Base-by-base conservation (phyloP, 2,888 invertebrate genomes). In the Andrena flavipes region DNA sequence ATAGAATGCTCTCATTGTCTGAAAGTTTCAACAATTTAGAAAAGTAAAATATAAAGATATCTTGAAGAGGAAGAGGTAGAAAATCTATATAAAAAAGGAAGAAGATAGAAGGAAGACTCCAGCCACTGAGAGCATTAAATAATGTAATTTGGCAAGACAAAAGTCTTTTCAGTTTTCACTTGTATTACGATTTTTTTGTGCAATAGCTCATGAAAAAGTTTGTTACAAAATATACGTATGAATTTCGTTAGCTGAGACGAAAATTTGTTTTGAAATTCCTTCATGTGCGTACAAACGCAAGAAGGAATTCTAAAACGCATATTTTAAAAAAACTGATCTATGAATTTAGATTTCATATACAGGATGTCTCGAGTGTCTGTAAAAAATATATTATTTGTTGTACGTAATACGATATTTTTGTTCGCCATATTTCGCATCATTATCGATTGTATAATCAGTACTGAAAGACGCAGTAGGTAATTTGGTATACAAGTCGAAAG, bases 211-310 rank as follows among this genome's bases (percentile, higher is more conserved):
- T 77, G 77, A 78, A 85, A 84, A 85, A 73, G n/a, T 81, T 75
- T 51, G 26, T 85, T 78, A 78, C 67, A 85, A 85, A 85, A 85
- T 85, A 85, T 78, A 42, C 16, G 42, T 4, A 62, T 82, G 51
- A 80, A 68, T 33, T 62, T 72, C 8, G 62, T 84, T 68, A 65
- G 74, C 59, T 75, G n/a, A 69, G 65, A 80, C 71, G 54, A 68
- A 84, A 80, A 54, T 75, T 13, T 56, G 69, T 70, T 76, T 80
- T 54, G 71, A 80, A 84, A 84, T 80, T 64, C 76, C 71, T 73
- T 62, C 54, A 63, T 70, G 71, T 51, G n/a, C 33, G 51, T 56
- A 69, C 23, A 67, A 56, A 62, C 64, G 49, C 74, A 16, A 59
- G 60, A 60, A 69, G 74, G 71, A 80, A 83, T 72, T 80, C 33